Percentiles rank a stretch among this genome's conserved stretches.
Conservation (phyloP, 2,797 vertebrate species). For the Parauchenoglanis punctatus region DNA sequence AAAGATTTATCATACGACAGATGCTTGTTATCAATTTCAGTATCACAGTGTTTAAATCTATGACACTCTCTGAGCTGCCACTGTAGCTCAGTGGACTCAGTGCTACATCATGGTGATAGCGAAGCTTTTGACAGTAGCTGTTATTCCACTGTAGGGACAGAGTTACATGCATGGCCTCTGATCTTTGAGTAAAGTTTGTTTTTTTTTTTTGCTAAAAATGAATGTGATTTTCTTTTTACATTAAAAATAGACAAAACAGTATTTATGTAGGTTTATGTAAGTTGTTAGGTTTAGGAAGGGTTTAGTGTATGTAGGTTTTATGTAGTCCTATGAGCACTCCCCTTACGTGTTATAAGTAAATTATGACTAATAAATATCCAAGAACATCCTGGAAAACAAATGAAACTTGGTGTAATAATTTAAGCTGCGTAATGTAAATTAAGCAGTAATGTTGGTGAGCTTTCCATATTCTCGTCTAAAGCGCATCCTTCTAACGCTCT, state of each 20-base stretch:
- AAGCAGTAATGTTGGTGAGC: not conserved
- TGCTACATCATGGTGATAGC: not conserved
- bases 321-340: not conserved
- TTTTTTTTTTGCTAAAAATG: not conserved
- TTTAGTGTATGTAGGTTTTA: not conserved
- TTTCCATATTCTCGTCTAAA: not conserved
- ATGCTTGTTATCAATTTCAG: not conserved
- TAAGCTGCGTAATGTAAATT: not conserved
- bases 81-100: no score
- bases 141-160: not conserved
- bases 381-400: not conserved
- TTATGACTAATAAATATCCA: not conserved
- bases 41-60: not conserved
- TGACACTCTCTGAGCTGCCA: not conserved
- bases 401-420: not conserved
- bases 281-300: not conserved
- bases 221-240: not conserved
- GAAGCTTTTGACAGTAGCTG: not conserved
- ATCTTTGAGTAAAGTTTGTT: not conserved
- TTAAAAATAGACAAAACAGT: not conserved
- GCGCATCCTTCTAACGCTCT: conserved; percentile 4
- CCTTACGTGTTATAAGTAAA: not conserved
- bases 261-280: not conserved
- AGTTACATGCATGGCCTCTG: not conserved
- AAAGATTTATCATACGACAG: not conserved